These are phyloP conservation scores for Steinernema hermaphroditum DNA, from an alignment of 2,888 invertebrate genomes.

Conservation along the genomic window DNA sequence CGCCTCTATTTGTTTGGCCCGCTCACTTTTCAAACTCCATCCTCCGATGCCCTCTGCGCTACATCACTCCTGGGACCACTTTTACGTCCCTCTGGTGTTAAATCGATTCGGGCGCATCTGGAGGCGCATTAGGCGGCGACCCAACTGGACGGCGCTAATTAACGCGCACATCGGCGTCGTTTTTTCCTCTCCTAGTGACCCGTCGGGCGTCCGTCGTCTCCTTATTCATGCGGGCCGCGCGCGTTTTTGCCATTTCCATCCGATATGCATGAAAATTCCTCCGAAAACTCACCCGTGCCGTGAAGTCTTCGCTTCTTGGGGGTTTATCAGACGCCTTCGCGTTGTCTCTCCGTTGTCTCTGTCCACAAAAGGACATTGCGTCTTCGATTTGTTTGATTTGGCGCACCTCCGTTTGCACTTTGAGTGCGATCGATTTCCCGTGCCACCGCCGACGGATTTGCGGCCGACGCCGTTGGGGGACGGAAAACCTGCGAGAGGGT, in stretches of 20 bases:
- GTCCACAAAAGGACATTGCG: constrained; percentile 2
- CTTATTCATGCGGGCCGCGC: constrained; percentile 19
- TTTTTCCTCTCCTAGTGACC: not conserved
- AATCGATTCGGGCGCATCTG: constrained; percentile 27
- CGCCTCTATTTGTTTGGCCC: constrained; percentile 18
- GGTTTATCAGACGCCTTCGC: not conserved
- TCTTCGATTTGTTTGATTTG: not conserved
- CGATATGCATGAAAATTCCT: constrained; percentile 18
- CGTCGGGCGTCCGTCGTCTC: not conserved
- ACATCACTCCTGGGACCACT: not conserved
- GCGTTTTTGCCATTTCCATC: constrained; percentile 6
- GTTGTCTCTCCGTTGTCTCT: not conserved
- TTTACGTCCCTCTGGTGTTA: not conserved
- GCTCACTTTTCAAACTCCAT: constrained; percentile 16
- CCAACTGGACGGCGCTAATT: constrained; percentile 8
- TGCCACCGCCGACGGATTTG: not conserved
- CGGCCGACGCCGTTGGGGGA: constrained; percentile 3
- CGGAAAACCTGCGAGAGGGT: no score
- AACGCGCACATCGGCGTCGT: constrained; percentile 21
- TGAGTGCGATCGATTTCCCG: not conserved
- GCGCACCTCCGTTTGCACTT: constrained; percentile 12
- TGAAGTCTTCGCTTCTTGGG: not conserved
- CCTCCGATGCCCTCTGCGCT: not conserved
- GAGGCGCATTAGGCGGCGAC: not conserved
- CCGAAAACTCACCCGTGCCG: not conserved